Percentiles rank a stretch among this genome's conserved stretches.
phyloP scores from a whole-genome alignment of 2,888 invertebrate species.

The Sarcophaga subvicina region DNA sequence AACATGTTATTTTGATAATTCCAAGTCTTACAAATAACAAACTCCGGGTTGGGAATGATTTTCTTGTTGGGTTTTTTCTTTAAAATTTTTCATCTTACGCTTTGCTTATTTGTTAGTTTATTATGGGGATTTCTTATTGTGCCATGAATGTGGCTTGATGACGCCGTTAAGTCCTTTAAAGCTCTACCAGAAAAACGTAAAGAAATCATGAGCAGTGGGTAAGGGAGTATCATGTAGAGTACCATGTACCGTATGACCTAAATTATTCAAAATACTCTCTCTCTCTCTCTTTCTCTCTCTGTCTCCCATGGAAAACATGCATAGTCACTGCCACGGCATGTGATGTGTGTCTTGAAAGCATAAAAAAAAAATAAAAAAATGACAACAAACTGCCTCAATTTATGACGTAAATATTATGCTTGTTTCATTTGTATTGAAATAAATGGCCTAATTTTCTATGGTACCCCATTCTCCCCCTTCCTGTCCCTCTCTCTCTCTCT shows the following conservation, averaged over 20 bases:
- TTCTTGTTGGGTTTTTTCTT: neutral
- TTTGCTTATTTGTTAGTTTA: too few relatives aligned
- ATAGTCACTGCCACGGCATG: too few relatives aligned
- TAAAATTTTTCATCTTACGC: too few relatives aligned
- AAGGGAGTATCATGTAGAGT: conserved; percentile 3
- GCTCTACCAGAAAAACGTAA: neutral
- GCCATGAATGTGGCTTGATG: conserved; percentile 16
- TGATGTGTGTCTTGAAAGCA: neutral
- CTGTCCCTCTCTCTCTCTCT: neutral
- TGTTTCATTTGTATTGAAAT: conserved; percentile 25
- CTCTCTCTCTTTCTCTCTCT: too few relatives aligned
- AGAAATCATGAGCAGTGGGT: neutral
- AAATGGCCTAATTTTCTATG: conserved; percentile 12
- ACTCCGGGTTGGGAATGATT: neutral
- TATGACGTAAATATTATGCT: conserved; percentile 38
- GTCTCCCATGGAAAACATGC: too few relatives aligned
- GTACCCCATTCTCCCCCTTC: neutral
- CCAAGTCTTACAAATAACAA: conserved; percentile 50
- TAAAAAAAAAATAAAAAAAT: neutral
- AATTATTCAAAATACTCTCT: conserved; percentile 26
- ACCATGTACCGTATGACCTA: conserved; percentile 41
- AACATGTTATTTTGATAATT: conserved; percentile 62
- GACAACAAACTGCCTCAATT: conserved; percentile 17
- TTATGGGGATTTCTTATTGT: neutral
- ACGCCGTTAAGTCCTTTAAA: conserved; percentile 63